Percentiles rank a stretch among this genome's conserved stretches.
These are phyloP conservation scores for Channa maculata DNA, from an alignment of 2,113 vertebrate genomes.

Conservation along the genomic window DNA sequence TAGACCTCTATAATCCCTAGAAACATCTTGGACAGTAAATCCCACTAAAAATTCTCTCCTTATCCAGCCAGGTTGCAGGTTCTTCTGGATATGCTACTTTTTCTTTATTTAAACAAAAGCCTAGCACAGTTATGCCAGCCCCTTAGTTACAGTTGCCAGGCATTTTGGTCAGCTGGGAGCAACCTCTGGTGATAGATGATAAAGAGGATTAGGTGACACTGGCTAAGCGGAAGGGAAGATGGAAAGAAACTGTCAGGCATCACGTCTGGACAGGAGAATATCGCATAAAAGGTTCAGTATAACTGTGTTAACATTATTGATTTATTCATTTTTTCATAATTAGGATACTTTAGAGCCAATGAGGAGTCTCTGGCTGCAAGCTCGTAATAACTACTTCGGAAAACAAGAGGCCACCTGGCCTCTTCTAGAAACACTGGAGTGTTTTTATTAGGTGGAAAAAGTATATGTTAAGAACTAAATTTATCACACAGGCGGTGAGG, in stretches of 20 bases:
- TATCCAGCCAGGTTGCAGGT: conserved; percentile 14
- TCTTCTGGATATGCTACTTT: conserved; percentile 29
- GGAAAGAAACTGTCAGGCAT: conserved; percentile 24
- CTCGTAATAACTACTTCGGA: background rate
- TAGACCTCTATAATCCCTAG: background rate
- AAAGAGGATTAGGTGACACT: conserved; percentile 83
- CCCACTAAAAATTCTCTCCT: conserved; percentile 8
- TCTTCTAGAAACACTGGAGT: conserved; percentile 1
- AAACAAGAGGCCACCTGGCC: conserved; percentile 1
- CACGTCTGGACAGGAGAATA: background rate
- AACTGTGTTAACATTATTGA: background rate
- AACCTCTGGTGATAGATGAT: conserved; percentile 79
- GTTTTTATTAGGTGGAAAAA: conserved; percentile 1
- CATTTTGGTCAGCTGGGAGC: conserved; percentile 82
- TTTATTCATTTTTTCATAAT: background rate
- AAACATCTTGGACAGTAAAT: background rate
- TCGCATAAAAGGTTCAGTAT: background rate
- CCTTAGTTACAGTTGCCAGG: conserved; percentile 90
- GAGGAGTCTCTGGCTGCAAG: background rate
- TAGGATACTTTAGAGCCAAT: background rate
- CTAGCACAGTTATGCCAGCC: conserved; percentile 83
- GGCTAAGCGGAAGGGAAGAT: conserved; percentile 20
- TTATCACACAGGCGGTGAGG: background rate
- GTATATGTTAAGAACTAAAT: background rate
- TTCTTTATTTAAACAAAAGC: conserved; percentile 81